These are phyloP conservation scores for Heterotilapia buettikoferi DNA, from an alignment of 2,113 vertebrate genomes.

Conservation along the genomic window DNA sequence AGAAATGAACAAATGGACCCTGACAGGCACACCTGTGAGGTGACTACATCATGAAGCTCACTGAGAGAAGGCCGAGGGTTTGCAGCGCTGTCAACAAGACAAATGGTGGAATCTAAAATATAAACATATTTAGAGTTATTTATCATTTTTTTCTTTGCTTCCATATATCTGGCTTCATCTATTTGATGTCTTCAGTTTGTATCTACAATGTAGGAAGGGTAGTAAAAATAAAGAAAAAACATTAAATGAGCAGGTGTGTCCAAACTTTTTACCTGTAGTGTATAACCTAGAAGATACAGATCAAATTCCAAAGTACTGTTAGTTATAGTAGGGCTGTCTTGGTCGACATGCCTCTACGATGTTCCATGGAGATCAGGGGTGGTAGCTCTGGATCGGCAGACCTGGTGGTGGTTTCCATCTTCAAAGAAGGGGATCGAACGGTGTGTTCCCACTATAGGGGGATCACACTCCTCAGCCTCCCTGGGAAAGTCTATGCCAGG, in stretches of 20 bases:
- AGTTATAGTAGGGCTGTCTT: neutral
- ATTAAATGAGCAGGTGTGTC: neutral
- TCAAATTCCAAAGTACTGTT: neutral
- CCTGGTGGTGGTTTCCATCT: neutral
- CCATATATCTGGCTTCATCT: neutral
- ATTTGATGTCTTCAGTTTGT: neutral
- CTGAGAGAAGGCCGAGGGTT: neutral
- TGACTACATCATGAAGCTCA: neutral
- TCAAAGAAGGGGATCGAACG: rapidly evolving
- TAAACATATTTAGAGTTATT: neutral
- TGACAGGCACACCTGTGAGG: neutral
- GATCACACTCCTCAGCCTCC: rapidly evolving
- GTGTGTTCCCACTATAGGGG: neutral
- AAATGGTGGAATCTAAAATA: neutral
- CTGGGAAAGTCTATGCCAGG: neutral
- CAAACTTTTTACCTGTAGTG: neutral
- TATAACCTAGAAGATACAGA: neutral
- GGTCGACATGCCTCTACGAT: neutral
- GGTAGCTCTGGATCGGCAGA: neutral
- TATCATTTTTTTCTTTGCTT: neutral
- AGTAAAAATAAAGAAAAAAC: neutral
- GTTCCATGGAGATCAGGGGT: neutral
- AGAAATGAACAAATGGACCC: neutral
- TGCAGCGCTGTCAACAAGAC: neutral
- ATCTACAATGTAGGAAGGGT: neutral